Evolutionary conservation across 2,113 vertebrate genomes (phyloP), one percentile per base, ranked within the genome.

Genomic region (Girardinichthys multiradiatus): DNA sequence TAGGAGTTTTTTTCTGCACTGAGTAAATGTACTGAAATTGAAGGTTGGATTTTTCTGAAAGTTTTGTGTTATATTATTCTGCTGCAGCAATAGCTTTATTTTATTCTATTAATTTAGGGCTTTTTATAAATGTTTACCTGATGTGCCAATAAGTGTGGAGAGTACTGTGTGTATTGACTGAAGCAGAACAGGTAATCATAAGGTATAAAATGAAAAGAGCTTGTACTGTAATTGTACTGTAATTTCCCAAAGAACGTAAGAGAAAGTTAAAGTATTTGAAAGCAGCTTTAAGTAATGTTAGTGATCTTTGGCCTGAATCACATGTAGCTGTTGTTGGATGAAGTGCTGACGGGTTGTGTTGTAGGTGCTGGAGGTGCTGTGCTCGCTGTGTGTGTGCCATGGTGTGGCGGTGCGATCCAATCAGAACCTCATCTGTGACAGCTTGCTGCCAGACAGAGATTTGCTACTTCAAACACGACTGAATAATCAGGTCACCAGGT

Each of bases 341-440:
- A 81, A 59, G 69, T 37, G 72, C 66, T 90, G 87, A 90, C 65
- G 54, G 76, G 54, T 68, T 84, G 61, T 76, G 21, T 87, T 88
- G 39, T 89, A 99, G 97, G 97, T 98, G 69, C 93, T 99, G 87
- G 97, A 98, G 64, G 97, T 99, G 78, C 90, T 99, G 2, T 95
- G 95, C 79, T 98, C 97, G 13, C 94, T 99, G 6, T 98, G 97
- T 86, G 96, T 97, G 70, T 99, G 97, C 89, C 95, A 97, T 30
- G 96, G 96, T 54, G 96, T 97, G 13, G 97, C 97, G 0, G 96
- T 99, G 61, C 92, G 97, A 0, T 96, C 97, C 73, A 99, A 98
- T 92, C 97, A 99, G 78, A 96, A 98, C 86, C 93, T 98, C 79
- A 98, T 99, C 83, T 98, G 96, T 90, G 96, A 98, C 88, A 96